Conservation (phyloP, 1,140 invertebrate genomes). For the Drosophila asahinai region DNA sequence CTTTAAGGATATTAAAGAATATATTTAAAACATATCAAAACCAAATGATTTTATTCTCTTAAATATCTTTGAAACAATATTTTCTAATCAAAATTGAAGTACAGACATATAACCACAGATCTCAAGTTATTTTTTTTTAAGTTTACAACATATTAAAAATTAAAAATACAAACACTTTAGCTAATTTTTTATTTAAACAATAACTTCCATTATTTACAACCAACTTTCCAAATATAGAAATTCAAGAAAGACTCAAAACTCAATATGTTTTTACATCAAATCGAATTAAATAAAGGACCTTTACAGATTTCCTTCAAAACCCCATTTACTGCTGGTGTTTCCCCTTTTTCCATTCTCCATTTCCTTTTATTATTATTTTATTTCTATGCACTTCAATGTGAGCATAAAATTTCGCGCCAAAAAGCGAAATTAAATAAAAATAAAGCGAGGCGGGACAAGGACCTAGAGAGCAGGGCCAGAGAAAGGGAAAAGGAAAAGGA, state of each 20-base stretch:
- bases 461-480: not conserved
- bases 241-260: not conserved
- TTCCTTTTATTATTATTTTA: slow-evolving; percentile 19
- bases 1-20: too few relatives aligned
- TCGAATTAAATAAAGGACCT: not conserved
- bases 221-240: not conserved
- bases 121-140: too few relatives aligned
- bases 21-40: too few relatives aligned
- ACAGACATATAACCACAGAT: too few relatives aligned
- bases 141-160: too few relatives aligned
- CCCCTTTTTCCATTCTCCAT: not conserved
- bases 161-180: too few relatives aligned
- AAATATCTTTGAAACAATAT: too few relatives aligned
- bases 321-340: slow-evolving; percentile 3
- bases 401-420: slow-evolving; percentile 67
- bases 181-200: too few relatives aligned
- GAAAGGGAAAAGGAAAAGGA: slow-evolving; percentile 39
- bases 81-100: too few relatives aligned
- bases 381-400: slow-evolving; percentile 24
- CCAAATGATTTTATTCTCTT: too few relatives aligned
- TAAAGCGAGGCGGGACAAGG: slow-evolving; percentile 2
- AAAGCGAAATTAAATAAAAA: slow-evolving; percentile 33
- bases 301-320: not conserved
- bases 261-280: not conserved
- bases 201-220: too few relatives aligned